Evolutionary conservation across 2,113 vertebrate species (phyloP).

Genomic region (Indri indri): DNA sequence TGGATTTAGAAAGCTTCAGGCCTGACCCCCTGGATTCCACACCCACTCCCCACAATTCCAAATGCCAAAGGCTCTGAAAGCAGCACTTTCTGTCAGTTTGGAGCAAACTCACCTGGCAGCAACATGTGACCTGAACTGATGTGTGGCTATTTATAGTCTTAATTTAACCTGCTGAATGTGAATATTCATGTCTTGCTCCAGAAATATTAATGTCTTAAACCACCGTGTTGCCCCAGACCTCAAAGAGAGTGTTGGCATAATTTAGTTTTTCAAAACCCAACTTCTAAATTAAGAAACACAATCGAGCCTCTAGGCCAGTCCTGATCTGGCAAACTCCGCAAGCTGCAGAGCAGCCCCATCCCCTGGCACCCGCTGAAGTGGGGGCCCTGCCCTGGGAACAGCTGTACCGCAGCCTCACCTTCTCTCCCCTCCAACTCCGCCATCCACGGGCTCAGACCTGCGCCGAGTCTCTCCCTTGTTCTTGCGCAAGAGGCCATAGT

Average conservation of each 20-base stretch:
- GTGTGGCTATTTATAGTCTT: background rate
- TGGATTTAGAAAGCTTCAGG: background rate
- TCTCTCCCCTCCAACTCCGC: background rate
- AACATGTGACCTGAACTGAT: background rate
- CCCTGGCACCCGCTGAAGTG: fast-evolving
- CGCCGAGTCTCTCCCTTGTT: fast-evolving
- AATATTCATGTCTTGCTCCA: background rate
- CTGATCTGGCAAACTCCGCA: background rate
- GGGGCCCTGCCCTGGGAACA: background rate
- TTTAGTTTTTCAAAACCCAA: background rate
- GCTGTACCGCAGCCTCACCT: background rate
- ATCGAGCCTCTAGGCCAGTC: background rate
- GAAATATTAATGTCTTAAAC: background rate
- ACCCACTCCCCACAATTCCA: background rate
- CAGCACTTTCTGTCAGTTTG: background rate
- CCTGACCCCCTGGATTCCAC: background rate
- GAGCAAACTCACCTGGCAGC: background rate
- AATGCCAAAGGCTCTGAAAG: background rate
- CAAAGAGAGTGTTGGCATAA: background rate
- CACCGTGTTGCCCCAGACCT: background rate
- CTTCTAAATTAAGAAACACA: background rate
- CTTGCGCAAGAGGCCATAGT: background rate
- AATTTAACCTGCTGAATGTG: background rate
- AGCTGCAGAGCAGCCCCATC: background rate
- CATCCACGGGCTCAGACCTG: too few relatives aligned